A percentile compares a stretch with the other conserved stretches of the same genome.
Conservation (phyloP, 2,113 vertebrate genomes). For the Paratilapia polleni region DNA sequence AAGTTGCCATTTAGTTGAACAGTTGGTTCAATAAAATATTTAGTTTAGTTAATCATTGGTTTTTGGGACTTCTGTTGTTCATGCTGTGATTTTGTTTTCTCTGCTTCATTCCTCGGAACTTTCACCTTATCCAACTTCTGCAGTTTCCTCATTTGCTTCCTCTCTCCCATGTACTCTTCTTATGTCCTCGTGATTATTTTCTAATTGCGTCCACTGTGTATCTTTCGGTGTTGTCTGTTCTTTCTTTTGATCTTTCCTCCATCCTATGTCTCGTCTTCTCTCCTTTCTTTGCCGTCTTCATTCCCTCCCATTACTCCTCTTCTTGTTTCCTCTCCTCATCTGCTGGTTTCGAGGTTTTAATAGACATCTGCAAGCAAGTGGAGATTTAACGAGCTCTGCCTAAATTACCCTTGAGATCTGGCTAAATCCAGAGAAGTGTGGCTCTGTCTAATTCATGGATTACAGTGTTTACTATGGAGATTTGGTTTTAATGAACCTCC, state of each 20-base stretch:
- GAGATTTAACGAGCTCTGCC: constrained; percentile 44
- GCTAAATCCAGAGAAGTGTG: constrained; percentile 42
- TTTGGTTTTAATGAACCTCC: constrained; percentile 59
- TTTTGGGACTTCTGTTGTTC: neutral
- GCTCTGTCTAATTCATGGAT: constrained; percentile 63
- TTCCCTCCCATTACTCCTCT: neutral
- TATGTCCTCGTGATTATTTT: neutral
- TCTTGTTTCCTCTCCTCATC: neutral
- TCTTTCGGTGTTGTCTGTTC: neutral
- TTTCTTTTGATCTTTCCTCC: neutral
- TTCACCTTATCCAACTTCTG: neutral
- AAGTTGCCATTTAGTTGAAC: neutral
- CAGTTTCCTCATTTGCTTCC: neutral
- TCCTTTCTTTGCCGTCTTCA: neutral
- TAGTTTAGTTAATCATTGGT: neutral
- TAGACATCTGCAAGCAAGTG: constrained; percentile 52
- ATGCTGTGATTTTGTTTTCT: neutral
- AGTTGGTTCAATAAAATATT: constrained; percentile 13
- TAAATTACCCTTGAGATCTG: constrained; percentile 53
- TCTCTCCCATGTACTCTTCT: neutral
- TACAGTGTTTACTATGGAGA: constrained; percentile 63
- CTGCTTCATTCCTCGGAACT: neutral
- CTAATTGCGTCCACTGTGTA: neutral
- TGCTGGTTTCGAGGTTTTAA: constrained; percentile 20
- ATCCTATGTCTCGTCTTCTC: neutral